Percentiles rank a stretch among this genome's conserved stretches.
phyloP scores from a whole-genome alignment of 2,888 invertebrate species.

The Salticus scenicus region DNA sequence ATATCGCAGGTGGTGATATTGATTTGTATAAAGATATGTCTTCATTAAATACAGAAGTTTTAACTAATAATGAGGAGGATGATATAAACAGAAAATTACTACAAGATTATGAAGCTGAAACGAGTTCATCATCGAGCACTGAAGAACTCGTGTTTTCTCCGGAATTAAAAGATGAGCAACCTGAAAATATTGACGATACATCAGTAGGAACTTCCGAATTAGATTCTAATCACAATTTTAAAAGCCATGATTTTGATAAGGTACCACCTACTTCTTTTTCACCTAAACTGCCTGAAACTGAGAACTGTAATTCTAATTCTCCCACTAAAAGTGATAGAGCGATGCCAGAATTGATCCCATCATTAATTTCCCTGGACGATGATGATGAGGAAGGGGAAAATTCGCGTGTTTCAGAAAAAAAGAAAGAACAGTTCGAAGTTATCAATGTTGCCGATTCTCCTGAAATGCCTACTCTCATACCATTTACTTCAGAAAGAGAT shows the following conservation, averaged over 20 bases:
- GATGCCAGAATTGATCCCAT: slow-evolving; percentile 39
- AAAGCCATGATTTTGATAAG: background rate
- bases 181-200: background rate
- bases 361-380: slow-evolving; percentile 30
- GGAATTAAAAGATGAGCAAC: background rate
- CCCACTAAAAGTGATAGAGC: slow-evolving; percentile 20
- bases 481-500: slow-evolving; percentile 64
- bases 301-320: background rate
- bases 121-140: slow-evolving; percentile 44
- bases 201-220: background rate
- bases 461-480: slow-evolving; percentile 65
- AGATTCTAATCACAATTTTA: background rate
- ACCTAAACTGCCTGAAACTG: background rate
- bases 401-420: background rate
- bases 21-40: background rate
- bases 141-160: slow-evolving; percentile 13
- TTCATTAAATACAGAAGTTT: background rate
- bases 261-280: background rate
- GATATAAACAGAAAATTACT: slow-evolving; percentile 10
- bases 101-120: slow-evolving; percentile 23
- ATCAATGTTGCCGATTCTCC: slow-evolving; percentile 50
- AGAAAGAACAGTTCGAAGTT: slow-evolving; percentile 20
- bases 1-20: background rate
- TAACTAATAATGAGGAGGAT: slow-evolving; percentile 12
- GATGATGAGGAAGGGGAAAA: too few species aligned